Conservation (phyloP, 1,140 invertebrate genomes). For the Calephelis virginiensis region DNA sequence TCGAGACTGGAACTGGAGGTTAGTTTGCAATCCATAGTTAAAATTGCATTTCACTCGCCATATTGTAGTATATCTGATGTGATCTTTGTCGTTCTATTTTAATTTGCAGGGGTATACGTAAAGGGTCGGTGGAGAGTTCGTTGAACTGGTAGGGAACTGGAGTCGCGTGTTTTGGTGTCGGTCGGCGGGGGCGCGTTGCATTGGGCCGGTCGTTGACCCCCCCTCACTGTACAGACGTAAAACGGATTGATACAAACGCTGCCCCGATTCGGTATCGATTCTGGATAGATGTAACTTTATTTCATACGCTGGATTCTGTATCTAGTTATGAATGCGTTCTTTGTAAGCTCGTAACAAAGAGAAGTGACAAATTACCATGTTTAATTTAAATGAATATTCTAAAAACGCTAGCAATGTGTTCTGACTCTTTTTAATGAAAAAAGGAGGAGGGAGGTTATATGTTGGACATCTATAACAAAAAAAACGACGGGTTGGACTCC, state of each 20-base stretch:
- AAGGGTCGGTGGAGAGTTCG: slow-evolving; percentile 52
- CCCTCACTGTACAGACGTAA: slow-evolving; percentile 51
- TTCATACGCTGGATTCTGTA: too few species aligned
- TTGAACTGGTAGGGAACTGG: slow-evolving; percentile 65
- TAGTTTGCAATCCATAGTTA: background rate
- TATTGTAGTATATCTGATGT: background rate
- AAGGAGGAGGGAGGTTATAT: too few species aligned
- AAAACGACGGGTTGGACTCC: too few species aligned
- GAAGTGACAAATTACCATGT: too few species aligned
- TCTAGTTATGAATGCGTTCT: too few species aligned
- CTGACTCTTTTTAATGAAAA: too few species aligned
- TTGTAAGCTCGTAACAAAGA: too few species aligned
- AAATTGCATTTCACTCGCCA: background rate
- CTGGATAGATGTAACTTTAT: background rate
- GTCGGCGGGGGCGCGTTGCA: slow-evolving; percentile 52
- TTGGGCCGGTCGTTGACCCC: slow-evolving; percentile 67
- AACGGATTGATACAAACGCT: slow-evolving; percentile 51
- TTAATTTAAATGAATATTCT: too few species aligned
- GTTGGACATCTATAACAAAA: too few species aligned
- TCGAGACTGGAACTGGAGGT: too few species aligned
- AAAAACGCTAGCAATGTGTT: too few species aligned
- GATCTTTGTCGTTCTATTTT: slow-evolving; percentile 24
- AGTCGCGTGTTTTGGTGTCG: slow-evolving; percentile 47
- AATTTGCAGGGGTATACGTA: slow-evolving; percentile 44
- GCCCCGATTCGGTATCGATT: slow-evolving; percentile 1